Conservation (phyloP, 1,140 invertebrate species). For the Papilio xuthus region DNA sequence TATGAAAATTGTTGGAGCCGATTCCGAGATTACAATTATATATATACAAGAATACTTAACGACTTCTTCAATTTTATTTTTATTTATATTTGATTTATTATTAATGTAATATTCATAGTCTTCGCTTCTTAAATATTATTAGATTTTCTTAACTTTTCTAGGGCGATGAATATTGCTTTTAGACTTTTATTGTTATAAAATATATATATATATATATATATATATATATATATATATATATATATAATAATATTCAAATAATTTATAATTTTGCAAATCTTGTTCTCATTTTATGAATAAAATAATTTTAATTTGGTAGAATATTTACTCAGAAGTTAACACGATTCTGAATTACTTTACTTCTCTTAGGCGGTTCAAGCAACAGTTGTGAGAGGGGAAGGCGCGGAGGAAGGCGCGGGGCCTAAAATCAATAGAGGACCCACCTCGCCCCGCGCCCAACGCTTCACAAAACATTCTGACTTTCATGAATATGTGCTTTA, state of each 20-base stretch:
- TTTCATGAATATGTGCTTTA: constrained; percentile 51
- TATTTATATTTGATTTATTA: no score
- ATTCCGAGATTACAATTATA: no score
- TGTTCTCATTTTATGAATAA: neutral
- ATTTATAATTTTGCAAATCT: neutral
- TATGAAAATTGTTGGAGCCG: no score
- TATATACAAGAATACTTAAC: no score
- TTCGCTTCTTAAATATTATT: no score
- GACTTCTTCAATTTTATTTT: no score
- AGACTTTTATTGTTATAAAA: no score
- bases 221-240: no score
- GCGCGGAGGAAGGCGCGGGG: constrained; percentile 50
- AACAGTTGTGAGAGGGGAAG: constrained; percentile 70
- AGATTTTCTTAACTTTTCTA: no score
- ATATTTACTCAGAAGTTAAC: constrained; percentile 20
- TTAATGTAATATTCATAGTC: no score
- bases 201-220: no score
- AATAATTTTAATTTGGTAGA: neutral
- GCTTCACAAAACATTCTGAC: constrained; percentile 58
- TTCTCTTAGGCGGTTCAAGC: constrained; percentile 49
- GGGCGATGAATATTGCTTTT: no score
- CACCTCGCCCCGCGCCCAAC: constrained; percentile 46
- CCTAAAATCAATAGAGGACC: constrained; percentile 68
- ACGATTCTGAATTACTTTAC: constrained; percentile 37
- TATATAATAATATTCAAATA: neutral